Percentiles rank a stretch among this genome's conserved stretches.
Evolutionary conservation across 92 coral and sea anemone species (phyloP).

Genomic region (Zoanthus sansibaricus): DNA sequence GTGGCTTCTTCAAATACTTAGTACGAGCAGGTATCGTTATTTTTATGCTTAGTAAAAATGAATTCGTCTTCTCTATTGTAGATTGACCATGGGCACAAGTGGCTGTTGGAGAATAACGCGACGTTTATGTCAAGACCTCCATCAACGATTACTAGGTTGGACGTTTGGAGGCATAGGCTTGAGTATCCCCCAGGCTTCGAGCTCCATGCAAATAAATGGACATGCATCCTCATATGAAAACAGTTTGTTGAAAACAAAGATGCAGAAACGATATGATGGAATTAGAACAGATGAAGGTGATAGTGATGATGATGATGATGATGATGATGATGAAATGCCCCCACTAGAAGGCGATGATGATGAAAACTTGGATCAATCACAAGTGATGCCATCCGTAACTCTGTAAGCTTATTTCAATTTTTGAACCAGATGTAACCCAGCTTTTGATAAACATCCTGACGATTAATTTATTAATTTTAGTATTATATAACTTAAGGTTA

Average conservation of each 20-base stretch:
- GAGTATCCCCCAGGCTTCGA: conserved; percentile 49
- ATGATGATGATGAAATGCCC: conserved; percentile 56
- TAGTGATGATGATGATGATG: conserved; percentile 14
- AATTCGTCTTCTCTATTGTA: conserved; percentile 1
- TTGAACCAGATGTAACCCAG: too few species aligned
- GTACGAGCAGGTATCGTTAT: too few species aligned
- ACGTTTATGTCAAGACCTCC: conserved; percentile 83
- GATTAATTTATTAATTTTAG: too few species aligned
- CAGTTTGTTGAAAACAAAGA: conserved; percentile 17
- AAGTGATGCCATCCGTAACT: too few species aligned
- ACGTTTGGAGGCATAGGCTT: conserved; percentile 55
- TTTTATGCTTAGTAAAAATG: not conserved
- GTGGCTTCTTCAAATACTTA: too few species aligned
- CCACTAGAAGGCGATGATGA: conserved; percentile 46
- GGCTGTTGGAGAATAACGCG: conserved; percentile 70
- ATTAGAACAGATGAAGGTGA: not conserved
- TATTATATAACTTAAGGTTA: too few species aligned
- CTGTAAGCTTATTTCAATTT: too few species aligned
- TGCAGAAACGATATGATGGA: not conserved
- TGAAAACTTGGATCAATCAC: not conserved
- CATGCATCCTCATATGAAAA: not conserved
- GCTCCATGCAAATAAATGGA: conserved; percentile 12
- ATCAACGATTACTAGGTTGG: conserved; percentile 86
- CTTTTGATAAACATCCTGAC: too few species aligned
- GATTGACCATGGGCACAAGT: conserved; percentile 47